These are phyloP conservation scores for Ameiurus melas DNA, from an alignment of 2,113 vertebrate species.

Conservation along the genomic window DNA sequence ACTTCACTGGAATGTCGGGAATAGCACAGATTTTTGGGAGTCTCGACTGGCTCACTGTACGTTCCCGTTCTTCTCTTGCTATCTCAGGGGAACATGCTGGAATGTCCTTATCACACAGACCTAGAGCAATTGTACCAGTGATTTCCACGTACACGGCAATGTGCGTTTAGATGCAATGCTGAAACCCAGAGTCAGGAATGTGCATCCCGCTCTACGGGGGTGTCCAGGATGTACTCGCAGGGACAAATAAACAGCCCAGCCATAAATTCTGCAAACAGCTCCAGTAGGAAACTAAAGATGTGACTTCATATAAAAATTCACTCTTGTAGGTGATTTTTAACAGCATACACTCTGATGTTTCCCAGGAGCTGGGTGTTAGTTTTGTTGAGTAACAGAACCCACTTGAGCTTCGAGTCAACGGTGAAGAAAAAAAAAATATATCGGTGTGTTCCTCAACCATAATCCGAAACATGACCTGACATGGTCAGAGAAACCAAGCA, in stretches of 20 bases:
- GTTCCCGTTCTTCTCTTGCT: not conserved
- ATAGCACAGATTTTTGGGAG: slow-evolving; percentile 31
- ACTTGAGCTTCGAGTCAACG: not conserved
- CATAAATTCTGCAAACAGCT: slow-evolving; percentile 36
- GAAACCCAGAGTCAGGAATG: slow-evolving; percentile 10
- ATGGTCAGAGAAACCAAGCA: slow-evolving; percentile 19
- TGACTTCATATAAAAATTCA: not conserved
- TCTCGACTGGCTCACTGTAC: slow-evolving; percentile 14
- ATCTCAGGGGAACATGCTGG: slow-evolving; percentile 28
- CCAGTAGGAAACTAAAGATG: not conserved
- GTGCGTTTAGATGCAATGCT: not conserved
- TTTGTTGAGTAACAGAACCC: not conserved
- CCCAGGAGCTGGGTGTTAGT: not conserved
- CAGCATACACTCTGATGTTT: not conserved
- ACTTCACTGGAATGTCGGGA: slow-evolving; percentile 39
- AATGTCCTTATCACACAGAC: slow-evolving; percentile 37
- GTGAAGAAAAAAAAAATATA: slow-evolving; percentile 14
- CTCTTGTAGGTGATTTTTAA: not conserved
- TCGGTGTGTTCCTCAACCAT: not conserved
- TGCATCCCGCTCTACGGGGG: not conserved
- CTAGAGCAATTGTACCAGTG: slow-evolving; percentile 7
- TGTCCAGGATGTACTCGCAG: not conserved
- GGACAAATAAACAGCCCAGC: slow-evolving; percentile 40
- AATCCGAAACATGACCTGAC: slow-evolving; percentile 34
- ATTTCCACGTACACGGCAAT: not conserved